phyloP scores from a whole-genome alignment of 2,113 vertebrate species.

The Phyllostomus hastatus region DNA sequence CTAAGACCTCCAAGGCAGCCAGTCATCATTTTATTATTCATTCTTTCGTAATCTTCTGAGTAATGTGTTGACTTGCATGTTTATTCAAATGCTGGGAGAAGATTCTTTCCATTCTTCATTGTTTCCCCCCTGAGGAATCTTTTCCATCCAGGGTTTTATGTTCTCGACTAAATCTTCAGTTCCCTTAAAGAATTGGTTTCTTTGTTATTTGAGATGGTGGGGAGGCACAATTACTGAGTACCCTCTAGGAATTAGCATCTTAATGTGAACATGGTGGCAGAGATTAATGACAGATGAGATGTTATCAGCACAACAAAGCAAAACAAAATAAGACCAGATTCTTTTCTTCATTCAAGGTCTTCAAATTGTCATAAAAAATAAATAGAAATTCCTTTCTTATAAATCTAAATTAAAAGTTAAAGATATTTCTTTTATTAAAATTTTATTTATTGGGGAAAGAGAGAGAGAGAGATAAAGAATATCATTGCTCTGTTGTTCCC shows the following conservation, averaged over 20 bases:
- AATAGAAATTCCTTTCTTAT: neutral
- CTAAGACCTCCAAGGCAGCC: neutral
- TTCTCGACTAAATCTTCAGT: neutral
- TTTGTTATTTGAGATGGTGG: neutral
- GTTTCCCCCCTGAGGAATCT: neutral
- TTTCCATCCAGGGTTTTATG: neutral
- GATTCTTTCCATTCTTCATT: constrained; percentile 8
- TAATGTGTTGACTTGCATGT: neutral
- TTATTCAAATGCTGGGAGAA: neutral
- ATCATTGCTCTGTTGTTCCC: no score
- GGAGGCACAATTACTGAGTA: neutral
- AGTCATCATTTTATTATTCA: neutral
- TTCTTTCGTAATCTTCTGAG: neutral
- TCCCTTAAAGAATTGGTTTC: neutral
- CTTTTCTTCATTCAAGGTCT: neutral
- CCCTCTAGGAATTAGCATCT: neutral
- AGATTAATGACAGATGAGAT: neutral
- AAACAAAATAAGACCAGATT: neutral
- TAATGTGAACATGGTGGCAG: neutral
- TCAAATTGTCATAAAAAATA: neutral
- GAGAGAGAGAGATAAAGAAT: no score
- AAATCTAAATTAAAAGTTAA: neutral
- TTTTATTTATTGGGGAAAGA: no score
- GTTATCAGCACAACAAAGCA: neutral
- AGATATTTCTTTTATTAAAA: neutral